A percentile compares a stretch with the other conserved stretches of the same genome.
Evolutionary conservation across 2,888 invertebrate genomes (phyloP).

Genomic region (Unio pictorum): DNA sequence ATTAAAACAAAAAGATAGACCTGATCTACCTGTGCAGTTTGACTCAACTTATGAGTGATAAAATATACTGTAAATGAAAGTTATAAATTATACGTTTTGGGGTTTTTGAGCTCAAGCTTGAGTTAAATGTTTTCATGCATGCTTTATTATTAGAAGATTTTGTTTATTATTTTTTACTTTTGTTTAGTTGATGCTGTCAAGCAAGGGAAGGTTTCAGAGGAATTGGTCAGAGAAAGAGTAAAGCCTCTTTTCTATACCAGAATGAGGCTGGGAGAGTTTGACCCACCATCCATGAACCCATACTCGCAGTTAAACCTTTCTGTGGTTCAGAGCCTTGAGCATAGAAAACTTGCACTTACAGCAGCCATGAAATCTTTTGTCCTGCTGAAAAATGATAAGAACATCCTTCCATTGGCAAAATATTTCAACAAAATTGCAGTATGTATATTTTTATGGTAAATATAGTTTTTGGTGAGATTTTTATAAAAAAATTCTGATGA

Average conservation of each 20-base stretch:
- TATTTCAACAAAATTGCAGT: slow-evolving; percentile 13
- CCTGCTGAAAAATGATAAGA: slow-evolving; percentile 47
- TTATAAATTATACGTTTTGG: too few relatives aligned
- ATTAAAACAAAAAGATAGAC: too few relatives aligned
- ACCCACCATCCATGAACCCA: slow-evolving; percentile 49
- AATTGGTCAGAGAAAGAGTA: slow-evolving; percentile 22
- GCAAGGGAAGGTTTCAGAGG: slow-evolving; percentile 25
- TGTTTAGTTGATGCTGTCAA: slow-evolving; percentile 25
- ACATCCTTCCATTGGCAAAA: slow-evolving; percentile 27
- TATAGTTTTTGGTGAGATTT: too few relatives aligned
- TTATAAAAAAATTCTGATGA: too few relatives aligned
- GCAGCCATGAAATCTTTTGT: slow-evolving; percentile 53
- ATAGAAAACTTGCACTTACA: slow-evolving; percentile 38
- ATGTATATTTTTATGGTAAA: not conserved
- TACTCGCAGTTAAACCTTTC: slow-evolving; percentile 39
- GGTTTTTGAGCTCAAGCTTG: too few relatives aligned
- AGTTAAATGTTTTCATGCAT: not conserved
- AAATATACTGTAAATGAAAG: too few relatives aligned
- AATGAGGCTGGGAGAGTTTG: slow-evolving; percentile 50
- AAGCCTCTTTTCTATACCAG: slow-evolving; percentile 45
- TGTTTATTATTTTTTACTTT: slow-evolving; percentile 6
- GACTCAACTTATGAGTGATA: too few relatives aligned
- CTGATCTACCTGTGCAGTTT: too few relatives aligned
- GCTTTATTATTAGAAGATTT: too few relatives aligned
- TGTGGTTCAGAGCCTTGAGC: slow-evolving; percentile 24